Base-by-base conservation (phyloP, 2,797 vertebrate genomes). In the Syngnathus rostellatus region DNA sequence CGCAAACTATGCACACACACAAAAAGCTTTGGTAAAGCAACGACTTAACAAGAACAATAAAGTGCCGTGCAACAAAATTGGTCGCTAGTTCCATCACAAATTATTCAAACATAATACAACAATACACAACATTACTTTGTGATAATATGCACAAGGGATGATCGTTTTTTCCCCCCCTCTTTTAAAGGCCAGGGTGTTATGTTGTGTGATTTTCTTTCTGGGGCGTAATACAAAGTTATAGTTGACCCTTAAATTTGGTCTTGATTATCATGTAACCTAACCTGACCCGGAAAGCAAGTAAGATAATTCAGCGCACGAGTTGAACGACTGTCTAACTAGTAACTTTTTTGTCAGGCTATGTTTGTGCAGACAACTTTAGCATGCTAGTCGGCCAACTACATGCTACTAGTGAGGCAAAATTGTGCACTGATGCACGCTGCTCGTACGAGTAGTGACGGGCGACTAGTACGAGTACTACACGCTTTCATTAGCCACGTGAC, bases 1-100 rank as follows among this genome's bases (percentile, higher is more conserved):
- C 40, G 38, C 17, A 60, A 55, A 55, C 23, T 62, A 23, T 23
- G 39, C 60, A 48, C 11, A 46, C 8, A 39, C 11, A n/a, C 3
- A 74, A 63, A 71, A 76, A 25, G 72, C 88, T 89, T 90, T 90
- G 87, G 86, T 88, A 45, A 62, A 75, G 78, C 81, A 86, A 83
- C 54, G 82, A 80, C 70, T 79, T 64, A 81, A 72, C 72, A 65
- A 61, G 81, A 67, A 84, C 69, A 69, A 71, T 86, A 87, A 91
- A 89, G 88, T 90, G 85, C 85, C 74, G 88, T 86, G 81, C 81
- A 84, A 86, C 78, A 81, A 80, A 86, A 86, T 64, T 69, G 68
- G 41, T 73, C 65, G 74, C 60, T 63, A 74, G 65, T 84, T 75
- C 71, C 70, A 69, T 79, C 79, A 78, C 72, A 73, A 71, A 70